Base-by-base conservation (phyloP, 2,113 vertebrate species). In the Hyperopisus bebe region DNA sequence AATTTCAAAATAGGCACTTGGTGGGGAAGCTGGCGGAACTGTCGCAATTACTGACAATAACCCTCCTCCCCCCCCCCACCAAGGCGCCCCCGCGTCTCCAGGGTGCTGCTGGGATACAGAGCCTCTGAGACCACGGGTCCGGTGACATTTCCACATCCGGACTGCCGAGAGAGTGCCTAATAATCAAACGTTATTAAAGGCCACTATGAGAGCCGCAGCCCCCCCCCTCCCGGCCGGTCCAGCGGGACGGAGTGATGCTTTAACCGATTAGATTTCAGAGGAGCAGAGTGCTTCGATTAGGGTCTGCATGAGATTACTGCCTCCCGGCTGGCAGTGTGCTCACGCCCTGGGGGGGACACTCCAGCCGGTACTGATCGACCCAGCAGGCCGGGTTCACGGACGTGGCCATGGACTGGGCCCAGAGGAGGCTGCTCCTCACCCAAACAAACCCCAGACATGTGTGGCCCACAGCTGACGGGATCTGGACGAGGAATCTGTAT, bases 271-370 rank as follows among this genome's bases (percentile, higher is more conserved):
- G 70, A 77, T 77, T 39, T 77, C 70, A 39, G 70, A 77, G 31
- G 70, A 77, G 70, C 70, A 77, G 31, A 77, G 70, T 77, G 35
- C 70, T 77, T 77, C 70, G 70, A 77, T 77, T 77, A 77, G 70
- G 70, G 35, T 11, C 70, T 39, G 70, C 13, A 77, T 58, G 85
- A 86, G 47, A 58, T 35, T 87, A 51, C 39, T 58, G 50, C 13
- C 86, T 87, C 86, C 21, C 53, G 35, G 3, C 86, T 19, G 27
- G 95, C 95, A 77, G 35, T 5, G 9, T 4, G 62, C 62, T 27
- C 31, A 39, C 13, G 4, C 5, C 9, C 3, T 66, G 62, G 58
- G 66, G 66, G 15, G 31, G 15, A 8, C 15, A 10, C 13, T 77
- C 27, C 70, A 77, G 70, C 35, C 15, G 70, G 70, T 77, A 39